Evolutionary conservation across 2,113 vertebrate genomes (phyloP).

Genomic region (Elaphurus davidianus): DNA sequence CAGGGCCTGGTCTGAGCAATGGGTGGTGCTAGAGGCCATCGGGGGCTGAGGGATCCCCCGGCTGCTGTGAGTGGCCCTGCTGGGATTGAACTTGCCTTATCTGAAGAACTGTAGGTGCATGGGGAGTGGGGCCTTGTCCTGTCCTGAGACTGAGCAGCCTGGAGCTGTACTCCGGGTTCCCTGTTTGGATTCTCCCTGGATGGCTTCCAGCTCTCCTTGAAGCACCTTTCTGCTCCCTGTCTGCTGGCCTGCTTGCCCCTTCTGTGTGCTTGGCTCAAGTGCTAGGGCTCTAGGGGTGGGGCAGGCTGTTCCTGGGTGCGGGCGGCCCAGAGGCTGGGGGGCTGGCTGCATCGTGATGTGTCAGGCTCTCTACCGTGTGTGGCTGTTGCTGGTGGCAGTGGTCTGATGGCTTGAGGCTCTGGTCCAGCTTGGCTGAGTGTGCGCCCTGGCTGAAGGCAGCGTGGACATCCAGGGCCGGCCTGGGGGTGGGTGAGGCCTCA

Average conservation of each 20-base stretch:
- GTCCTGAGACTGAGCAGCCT: background rate
- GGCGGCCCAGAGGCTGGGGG: background rate
- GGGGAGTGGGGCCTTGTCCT: background rate
- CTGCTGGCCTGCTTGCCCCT: background rate
- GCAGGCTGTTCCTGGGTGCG: background rate
- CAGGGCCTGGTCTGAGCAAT: background rate
- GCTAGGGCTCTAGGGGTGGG: background rate
- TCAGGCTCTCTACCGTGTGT: background rate
- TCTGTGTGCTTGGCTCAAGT: constrained; percentile 3
- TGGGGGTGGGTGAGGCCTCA: constrained; percentile 62
- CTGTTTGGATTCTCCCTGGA: background rate
- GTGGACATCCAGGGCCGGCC: constrained; percentile 46
- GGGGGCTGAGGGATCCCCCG: background rate
- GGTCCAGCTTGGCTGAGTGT: constrained; percentile 43
- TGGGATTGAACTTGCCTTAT: background rate
- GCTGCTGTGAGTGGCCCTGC: background rate
- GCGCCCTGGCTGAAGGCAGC: constrained; percentile 18
- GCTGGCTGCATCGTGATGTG: background rate
- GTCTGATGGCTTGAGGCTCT: constrained; percentile 10
- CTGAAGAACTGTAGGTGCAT: constrained; percentile 13
- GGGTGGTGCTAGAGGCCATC: accelerated
- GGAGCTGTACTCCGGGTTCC: background rate
- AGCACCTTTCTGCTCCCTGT: background rate
- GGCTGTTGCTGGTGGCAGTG: constrained; percentile 15
- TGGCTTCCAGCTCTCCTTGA: background rate